These are phyloP conservation scores for Scopus umbretta DNA, from an alignment of 2,113 vertebrate species.

Conservation along the genomic window DNA sequence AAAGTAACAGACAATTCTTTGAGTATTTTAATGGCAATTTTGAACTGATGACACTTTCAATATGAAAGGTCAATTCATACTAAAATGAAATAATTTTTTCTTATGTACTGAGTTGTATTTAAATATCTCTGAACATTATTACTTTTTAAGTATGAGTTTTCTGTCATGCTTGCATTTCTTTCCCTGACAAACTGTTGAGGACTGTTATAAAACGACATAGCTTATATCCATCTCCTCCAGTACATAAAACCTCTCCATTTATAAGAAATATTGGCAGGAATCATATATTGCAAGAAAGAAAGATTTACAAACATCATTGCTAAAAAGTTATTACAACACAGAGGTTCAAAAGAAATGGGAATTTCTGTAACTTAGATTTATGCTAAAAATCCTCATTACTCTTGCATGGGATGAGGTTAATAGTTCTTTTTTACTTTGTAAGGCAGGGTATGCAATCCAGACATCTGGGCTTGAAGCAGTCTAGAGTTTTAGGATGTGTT, in stretches of 20 bases:
- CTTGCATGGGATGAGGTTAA: neutral
- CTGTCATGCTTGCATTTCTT: neutral
- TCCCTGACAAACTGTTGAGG: neutral
- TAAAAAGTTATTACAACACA: neutral
- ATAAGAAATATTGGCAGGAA: neutral
- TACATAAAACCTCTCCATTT: neutral
- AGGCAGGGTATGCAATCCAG: neutral
- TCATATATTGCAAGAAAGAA: neutral
- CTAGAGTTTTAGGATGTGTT: neutral
- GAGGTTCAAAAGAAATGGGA: neutral
- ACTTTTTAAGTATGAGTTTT: neutral
- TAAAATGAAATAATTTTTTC: neutral
- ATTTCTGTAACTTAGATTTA: conserved; percentile 4
- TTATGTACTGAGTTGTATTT: neutral
- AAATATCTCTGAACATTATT: neutral
- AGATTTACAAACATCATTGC: neutral
- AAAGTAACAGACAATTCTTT: neutral
- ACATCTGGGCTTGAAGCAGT: neutral
- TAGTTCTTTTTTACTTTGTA: neutral
- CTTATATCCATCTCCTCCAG: neutral
- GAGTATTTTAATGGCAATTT: neutral
- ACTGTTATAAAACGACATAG: neutral
- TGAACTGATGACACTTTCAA: neutral
- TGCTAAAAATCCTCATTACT: neutral
- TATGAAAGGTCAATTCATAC: neutral